These are phyloP conservation scores for Drosophila melanica DNA, from an alignment of 1,140 invertebrate species.

Conservation along the genomic window DNA sequence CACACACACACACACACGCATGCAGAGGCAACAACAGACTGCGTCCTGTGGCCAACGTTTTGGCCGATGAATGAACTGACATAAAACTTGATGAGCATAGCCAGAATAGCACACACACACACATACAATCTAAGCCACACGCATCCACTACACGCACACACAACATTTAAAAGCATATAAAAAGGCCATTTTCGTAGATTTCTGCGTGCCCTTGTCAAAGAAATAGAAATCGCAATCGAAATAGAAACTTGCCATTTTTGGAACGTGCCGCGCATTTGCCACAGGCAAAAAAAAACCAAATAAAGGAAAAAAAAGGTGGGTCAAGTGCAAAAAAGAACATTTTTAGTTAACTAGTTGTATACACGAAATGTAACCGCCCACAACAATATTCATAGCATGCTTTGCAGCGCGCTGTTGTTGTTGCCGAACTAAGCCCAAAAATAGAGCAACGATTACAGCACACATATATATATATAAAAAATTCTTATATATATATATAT, in stretches of 20 bases:
- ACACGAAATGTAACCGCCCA: constrained; percentile 60
- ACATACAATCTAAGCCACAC: constrained; percentile 4
- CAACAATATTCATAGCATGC: constrained; percentile 64
- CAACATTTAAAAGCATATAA: constrained; percentile 67
- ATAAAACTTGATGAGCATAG: constrained; percentile 62
- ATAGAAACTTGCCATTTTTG: constrained; percentile 45
- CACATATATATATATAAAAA: neutral
- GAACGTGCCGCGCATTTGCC: constrained; percentile 75
- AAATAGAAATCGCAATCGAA: constrained; percentile 43
- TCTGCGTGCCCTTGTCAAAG: constrained; percentile 54
- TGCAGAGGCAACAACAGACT: constrained; percentile 49
- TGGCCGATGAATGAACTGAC: constrained; percentile 76
- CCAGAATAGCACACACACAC: constrained; percentile 25
- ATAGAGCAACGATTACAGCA: constrained; percentile 55
- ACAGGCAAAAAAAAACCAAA: constrained; percentile 36
- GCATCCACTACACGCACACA: constrained; percentile 13
- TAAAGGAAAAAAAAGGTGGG: constrained; percentile 72
- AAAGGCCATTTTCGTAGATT: constrained; percentile 71
- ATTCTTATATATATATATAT: neutral
- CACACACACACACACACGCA: constrained; percentile 23
- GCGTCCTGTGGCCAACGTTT: constrained; percentile 43
- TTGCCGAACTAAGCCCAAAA: constrained; percentile 37
- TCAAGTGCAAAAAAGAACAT: constrained; percentile 66
- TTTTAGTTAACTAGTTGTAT: constrained; percentile 77
- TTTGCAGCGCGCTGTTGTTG: constrained; percentile 58